These are phyloP conservation scores for Entomyzon cyanotis DNA, from an alignment of 2,113 vertebrate species.

Conservation along the genomic window DNA sequence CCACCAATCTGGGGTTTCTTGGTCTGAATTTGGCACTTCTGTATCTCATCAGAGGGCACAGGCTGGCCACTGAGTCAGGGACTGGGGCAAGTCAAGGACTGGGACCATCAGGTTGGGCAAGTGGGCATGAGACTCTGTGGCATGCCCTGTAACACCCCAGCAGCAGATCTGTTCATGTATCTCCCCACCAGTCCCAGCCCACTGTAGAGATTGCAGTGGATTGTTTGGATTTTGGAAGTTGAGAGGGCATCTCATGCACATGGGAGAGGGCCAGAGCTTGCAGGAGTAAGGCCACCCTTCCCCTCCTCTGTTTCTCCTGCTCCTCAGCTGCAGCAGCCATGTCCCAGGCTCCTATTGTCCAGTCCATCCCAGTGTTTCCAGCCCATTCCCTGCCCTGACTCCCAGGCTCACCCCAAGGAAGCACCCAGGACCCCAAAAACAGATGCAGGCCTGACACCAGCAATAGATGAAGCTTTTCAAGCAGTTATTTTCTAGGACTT, in stretches of 20 bases:
- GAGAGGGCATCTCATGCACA: background rate
- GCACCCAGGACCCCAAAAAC: background rate
- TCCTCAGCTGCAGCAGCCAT: background rate
- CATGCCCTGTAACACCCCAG: fast-evolving
- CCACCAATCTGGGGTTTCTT: background rate
- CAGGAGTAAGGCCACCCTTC: background rate
- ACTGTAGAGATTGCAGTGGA: too few relatives aligned
- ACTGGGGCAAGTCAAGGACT: background rate
- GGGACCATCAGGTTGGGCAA: background rate
- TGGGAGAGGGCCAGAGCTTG: background rate
- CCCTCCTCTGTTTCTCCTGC: background rate
- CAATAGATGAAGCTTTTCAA: background rate
- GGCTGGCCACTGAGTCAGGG: background rate
- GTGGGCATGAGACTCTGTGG: background rate
- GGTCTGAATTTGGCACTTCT: background rate
- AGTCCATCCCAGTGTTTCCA: background rate
- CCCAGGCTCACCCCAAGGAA: fast-evolving
- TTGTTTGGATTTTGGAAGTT: background rate
- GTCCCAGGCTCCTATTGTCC: background rate
- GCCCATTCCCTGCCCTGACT: background rate
- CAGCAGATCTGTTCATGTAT: background rate
- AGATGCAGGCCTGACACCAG: background rate
- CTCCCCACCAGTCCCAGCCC: background rate
- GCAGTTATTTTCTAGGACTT: background rate
- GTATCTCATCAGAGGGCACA: background rate